Evolutionary conservation across 2,888 invertebrate species (phyloP).

Genomic region (Drosophila anomalata): DNA sequence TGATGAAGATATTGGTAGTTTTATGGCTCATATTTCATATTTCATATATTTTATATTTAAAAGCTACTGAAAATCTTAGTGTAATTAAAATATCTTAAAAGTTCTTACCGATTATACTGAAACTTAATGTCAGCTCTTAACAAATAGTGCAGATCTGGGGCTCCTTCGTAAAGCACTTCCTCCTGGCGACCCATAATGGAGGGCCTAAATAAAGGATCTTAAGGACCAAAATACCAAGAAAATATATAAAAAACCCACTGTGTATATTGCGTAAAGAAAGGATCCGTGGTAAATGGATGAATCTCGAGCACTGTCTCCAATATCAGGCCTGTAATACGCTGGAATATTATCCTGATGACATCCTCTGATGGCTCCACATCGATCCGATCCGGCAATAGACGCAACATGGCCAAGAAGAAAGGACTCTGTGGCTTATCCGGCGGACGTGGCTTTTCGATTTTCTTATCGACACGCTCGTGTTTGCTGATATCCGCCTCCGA

Average conservation of each 20-base stretch:
- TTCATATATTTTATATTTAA: too few relatives aligned
- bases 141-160: slow-evolving; percentile 89
- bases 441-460: slow-evolving; percentile 85
- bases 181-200: slow-evolving; percentile 93
- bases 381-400: slow-evolving; percentile 86
- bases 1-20: too few relatives aligned
- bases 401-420: slow-evolving; percentile 86
- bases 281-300: slow-evolving; percentile 89
- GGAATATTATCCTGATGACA: slow-evolving; percentile 73
- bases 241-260: background rate
- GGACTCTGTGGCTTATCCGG: slow-evolving; percentile 82
- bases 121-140: slow-evolving; percentile 87
- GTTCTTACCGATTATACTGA: slow-evolving; percentile 72
- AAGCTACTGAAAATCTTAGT: too few relatives aligned
- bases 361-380: slow-evolving; percentile 84
- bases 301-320: slow-evolving; percentile 88
- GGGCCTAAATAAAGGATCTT: slow-evolving; percentile 85
- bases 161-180: slow-evolving; percentile 89
- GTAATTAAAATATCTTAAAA: too few relatives aligned
- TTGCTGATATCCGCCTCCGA: slow-evolving; percentile 83
- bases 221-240: background rate
- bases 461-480: slow-evolving; percentile 83
- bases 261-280: slow-evolving; percentile 88
- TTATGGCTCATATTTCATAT: too few relatives aligned
- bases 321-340: slow-evolving; percentile 76